Evolutionary conservation across 2,113 vertebrate species (phyloP).

Genomic region (Dromas ardeola): DNA sequence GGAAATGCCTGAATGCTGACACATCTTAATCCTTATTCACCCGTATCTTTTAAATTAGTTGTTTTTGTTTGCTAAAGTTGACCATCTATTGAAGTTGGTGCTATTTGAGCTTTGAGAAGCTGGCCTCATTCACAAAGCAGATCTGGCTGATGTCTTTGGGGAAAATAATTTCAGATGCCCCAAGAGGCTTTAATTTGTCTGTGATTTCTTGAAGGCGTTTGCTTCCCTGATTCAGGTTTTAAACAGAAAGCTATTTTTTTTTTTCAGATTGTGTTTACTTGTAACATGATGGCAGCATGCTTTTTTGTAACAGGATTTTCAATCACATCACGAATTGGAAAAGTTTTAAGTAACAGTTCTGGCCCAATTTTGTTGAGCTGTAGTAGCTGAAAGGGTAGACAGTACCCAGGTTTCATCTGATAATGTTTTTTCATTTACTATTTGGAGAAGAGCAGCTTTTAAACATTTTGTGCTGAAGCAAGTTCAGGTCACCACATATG

Average conservation of each 20-base stretch:
- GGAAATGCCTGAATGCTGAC: background rate
- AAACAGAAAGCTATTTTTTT: background rate
- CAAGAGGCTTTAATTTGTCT: background rate
- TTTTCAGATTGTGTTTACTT: background rate
- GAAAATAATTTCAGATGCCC: background rate
- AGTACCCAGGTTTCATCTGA: background rate
- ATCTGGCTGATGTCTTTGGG: background rate
- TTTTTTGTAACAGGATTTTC: background rate
- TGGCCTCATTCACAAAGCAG: background rate
- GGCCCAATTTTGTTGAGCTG: background rate
- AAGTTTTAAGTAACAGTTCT: background rate
- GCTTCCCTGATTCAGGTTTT: background rate
- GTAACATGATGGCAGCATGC: background rate
- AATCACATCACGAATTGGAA: fast-evolving
- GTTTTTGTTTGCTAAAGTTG: background rate
- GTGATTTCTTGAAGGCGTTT: background rate
- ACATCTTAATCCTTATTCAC: background rate
- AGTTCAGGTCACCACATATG: background rate
- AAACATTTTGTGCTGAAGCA: background rate
- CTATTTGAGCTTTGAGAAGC: background rate
- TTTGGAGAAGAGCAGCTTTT: background rate
- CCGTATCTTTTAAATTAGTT: background rate
- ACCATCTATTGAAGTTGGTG: background rate
- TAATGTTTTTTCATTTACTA: background rate
- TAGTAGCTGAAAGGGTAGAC: background rate